Base-by-base conservation (phyloP, 2,888 invertebrate species). In the Erebia epiphron region DNA sequence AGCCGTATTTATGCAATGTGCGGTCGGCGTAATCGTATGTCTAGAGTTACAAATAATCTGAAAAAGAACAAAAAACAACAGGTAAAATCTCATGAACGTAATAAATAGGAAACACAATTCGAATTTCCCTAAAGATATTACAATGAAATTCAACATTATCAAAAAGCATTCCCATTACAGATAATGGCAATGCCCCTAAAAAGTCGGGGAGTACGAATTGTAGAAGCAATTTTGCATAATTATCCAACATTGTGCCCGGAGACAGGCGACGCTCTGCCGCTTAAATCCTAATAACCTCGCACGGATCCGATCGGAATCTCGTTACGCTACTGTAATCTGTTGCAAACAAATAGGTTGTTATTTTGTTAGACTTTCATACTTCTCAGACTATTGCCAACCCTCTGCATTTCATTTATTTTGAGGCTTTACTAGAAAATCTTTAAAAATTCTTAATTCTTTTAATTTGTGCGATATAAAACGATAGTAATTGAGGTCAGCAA, bases 201-300 rank as follows among this genome's bases (percentile, higher is more conserved):
- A 92, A 92, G 86, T 88, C 85, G 86, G 89, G 90, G 89, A 83
- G 84, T 87, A 86, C 84, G 88, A 92, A 88, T 92, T 83, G 92
- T 90, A 88, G 88, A 80, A 90, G 90, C 91, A 90, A 92, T 92
- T 93, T 92, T 90, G 91, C 92, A 93, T 92, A 93, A 93, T 93
- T 92, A 92, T 87, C 86, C 83, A 82, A 83, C 84, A 83, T 83
- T 83, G 83, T 80, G 83, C 79, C 81, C 79, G 81, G 87, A 86
- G 86, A 86, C 85, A 85, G 85, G 87, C 84, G 84, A 80, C 83
- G 82, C 82, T 82, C 80, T 82, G 86, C 82, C 88, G 88, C 89
- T 89, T 89, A 90, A 88, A 91, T 90, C 87, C 92, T 90, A 91
- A 92, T 91, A 90, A 91, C 89, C 84, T 88, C 81, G 82, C 80